These are phyloP conservation scores for Orius insidiosus DNA, from an alignment of 1,140 invertebrate species.

Conservation along the genomic window DNA sequence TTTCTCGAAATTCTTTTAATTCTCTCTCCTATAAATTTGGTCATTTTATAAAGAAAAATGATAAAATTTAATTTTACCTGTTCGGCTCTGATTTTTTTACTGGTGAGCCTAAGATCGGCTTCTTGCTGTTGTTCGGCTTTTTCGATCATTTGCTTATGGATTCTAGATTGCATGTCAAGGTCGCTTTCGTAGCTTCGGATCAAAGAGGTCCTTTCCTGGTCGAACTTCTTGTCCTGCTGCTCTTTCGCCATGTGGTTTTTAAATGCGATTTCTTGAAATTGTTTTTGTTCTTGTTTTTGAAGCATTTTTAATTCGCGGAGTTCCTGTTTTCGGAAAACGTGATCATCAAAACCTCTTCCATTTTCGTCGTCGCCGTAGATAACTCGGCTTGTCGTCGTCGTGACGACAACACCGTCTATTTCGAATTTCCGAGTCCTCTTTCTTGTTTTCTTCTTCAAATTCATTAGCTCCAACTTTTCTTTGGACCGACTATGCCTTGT, in stretches of 20 bases:
- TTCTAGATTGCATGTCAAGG: constrained; percentile 67
- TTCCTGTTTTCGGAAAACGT: constrained; percentile 68
- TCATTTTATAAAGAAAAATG: too few species aligned
- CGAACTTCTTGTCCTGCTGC: constrained; percentile 75
- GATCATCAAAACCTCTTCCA: constrained; percentile 48
- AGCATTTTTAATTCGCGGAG: constrained; percentile 88
- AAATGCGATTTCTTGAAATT: constrained; percentile 80
- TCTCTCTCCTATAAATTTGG: too few species aligned
- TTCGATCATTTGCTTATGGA: constrained; percentile 84
- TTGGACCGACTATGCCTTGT: constrained; percentile 29
- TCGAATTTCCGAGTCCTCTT: constrained; percentile 91
- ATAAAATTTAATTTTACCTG: too few species aligned
- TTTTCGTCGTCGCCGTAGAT: constrained; percentile 86
- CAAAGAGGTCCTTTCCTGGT: constrained; percentile 59
- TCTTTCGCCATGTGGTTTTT: constrained; percentile 77
- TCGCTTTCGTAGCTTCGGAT: constrained; percentile 82
- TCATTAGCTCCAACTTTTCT: constrained; percentile 59
- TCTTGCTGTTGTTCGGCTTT: constrained; percentile 84
- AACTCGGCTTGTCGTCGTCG: constrained; percentile 85
- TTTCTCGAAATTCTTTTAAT: constrained; percentile 78
- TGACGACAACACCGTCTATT: constrained; percentile 90
- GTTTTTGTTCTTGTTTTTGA: constrained; percentile 94
- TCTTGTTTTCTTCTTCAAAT: constrained; percentile 78
- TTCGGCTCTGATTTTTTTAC: constrained; percentile 73
- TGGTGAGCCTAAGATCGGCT: constrained; percentile 63